Evolutionary conservation across 1,140 invertebrate species (phyloP).

Genomic region (Temnothorax curvispinosus): DNA sequence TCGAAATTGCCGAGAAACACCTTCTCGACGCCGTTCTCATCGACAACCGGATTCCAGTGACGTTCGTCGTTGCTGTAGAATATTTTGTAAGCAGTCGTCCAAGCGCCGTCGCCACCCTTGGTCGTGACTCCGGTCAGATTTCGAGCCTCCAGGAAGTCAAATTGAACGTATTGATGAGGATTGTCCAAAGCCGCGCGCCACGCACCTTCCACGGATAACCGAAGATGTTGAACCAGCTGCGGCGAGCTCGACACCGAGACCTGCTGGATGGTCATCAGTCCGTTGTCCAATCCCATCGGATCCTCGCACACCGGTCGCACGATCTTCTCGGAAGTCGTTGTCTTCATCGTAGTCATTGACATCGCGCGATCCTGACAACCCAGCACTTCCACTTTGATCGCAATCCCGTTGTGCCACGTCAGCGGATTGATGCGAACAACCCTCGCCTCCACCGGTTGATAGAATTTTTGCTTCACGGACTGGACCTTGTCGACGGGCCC

Average conservation of each 20-base stretch:
- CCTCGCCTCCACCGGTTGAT: slow-evolving; percentile 90
- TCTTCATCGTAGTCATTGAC: slow-evolving; percentile 3
- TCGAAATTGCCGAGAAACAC: slow-evolving; percentile 90
- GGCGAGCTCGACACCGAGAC: slow-evolving; percentile 86
- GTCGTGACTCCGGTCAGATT: slow-evolving; percentile 93
- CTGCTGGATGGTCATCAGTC: slow-evolving; percentile 86
- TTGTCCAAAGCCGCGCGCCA: slow-evolving; percentile 78
- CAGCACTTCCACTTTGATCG: slow-evolving; percentile 91
- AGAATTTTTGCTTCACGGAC: slow-evolving; percentile 88
- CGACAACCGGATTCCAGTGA: slow-evolving; percentile 90
- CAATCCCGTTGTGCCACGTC: slow-evolving; percentile 91
- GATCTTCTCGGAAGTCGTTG: slow-evolving; percentile 30
- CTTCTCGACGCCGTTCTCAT: slow-evolving; percentile 85
- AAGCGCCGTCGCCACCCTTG: slow-evolving; percentile 89
- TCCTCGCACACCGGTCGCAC: slow-evolving; percentile 86
- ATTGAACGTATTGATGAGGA: slow-evolving; percentile 85
- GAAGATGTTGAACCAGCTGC: slow-evolving; percentile 71
- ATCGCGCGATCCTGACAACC: slow-evolving; percentile 87
- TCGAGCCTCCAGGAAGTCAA: slow-evolving; percentile 91
- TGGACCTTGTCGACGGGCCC: slow-evolving; percentile 89
- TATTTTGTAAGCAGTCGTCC: slow-evolving; percentile 91
- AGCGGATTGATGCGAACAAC: slow-evolving; percentile 90
- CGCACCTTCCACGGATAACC: slow-evolving; percentile 66
- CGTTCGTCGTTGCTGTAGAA: slow-evolving; percentile 90
- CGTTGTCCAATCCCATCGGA: slow-evolving; percentile 88